Conservation (phyloP, 2,888 invertebrate genomes). For the Dicycla oo region DNA sequence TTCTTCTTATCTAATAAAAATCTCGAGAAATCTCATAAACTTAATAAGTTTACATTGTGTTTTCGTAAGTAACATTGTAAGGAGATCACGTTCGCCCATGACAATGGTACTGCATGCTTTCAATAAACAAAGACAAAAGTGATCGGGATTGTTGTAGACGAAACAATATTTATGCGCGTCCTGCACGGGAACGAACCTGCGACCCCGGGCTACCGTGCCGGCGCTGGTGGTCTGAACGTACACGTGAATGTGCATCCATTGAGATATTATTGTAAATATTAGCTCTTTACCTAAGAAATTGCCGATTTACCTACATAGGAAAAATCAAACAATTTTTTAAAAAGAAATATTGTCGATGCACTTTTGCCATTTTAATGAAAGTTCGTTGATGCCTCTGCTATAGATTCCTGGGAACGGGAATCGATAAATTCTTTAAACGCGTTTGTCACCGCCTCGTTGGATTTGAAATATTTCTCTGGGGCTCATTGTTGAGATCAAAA, state of each 20-base stretch:
- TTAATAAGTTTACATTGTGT: constrained; percentile 63
- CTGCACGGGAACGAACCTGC: constrained; percentile 77
- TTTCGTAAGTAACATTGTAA: constrained; percentile 60
- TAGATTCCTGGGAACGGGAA: no score
- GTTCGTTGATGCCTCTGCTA: no score
- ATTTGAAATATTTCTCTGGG: no score
- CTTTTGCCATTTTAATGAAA: no score
- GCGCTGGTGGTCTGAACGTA: constrained; percentile 79
- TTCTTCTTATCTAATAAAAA: constrained; percentile 36
- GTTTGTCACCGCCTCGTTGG: no score
- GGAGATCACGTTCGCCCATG: constrained; percentile 65
- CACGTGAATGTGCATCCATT: constrained; percentile 46
- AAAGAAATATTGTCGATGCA: no score
- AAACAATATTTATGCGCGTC: constrained; percentile 83
- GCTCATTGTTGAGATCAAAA: no score
- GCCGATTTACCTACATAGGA: no score
- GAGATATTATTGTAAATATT: constrained; percentile 4
- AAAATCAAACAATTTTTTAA: no score
- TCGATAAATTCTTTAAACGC: no score
- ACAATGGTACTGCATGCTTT: constrained; percentile 81
- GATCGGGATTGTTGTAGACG: constrained; percentile 83
- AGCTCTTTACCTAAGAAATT: no score
- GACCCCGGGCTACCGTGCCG: constrained; percentile 86
- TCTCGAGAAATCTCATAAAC: constrained; percentile 56
- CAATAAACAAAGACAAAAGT: constrained; percentile 86